Evolutionary conservation across 2,888 invertebrate genomes (phyloP).

Genomic region (Ormyrus labotus): DNA sequence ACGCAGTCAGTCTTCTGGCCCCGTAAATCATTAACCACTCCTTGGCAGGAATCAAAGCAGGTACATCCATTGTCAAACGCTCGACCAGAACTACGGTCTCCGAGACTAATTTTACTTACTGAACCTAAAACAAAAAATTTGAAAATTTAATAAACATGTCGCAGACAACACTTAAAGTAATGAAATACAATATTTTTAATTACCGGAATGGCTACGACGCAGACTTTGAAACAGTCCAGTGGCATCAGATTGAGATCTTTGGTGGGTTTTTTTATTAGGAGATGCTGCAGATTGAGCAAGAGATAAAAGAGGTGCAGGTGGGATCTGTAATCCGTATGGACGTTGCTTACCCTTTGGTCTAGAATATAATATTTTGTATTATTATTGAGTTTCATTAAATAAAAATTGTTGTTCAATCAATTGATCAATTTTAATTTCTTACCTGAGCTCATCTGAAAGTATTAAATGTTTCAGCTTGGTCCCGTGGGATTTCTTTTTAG

Average conservation of each 20-base stretch:
- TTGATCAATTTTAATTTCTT: constrained; percentile 30
- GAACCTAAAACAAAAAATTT: constrained; percentile 63
- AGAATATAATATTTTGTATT: constrained; percentile 32
- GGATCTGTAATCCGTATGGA: constrained; percentile 70
- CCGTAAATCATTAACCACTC: constrained; percentile 86
- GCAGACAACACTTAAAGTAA: neutral
- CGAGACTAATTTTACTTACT: constrained; percentile 83
- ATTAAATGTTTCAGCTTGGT: constrained; percentile 86
- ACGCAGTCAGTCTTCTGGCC: constrained; percentile 87
- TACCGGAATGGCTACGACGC: constrained; percentile 75
- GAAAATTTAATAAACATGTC: neutral
- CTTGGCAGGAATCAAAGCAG: constrained; percentile 91
- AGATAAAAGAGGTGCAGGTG: constrained; percentile 72
- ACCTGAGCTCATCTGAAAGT: constrained; percentile 82
- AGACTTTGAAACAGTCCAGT: constrained; percentile 81
- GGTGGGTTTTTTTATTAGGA: constrained; percentile 85
- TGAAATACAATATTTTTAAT: neutral
- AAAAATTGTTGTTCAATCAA: neutral
- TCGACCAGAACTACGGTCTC: constrained; percentile 94
- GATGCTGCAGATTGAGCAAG: constrained; percentile 72
- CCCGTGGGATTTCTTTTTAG: constrained; percentile 85
- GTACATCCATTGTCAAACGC: constrained; percentile 98
- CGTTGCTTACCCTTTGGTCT: constrained; percentile 74
- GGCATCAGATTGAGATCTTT: constrained; percentile 89
- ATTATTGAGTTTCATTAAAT: constrained; percentile 19